Conservation (phyloP, 2,797 vertebrate species). For the Phrynocephalus forsythii region DNA sequence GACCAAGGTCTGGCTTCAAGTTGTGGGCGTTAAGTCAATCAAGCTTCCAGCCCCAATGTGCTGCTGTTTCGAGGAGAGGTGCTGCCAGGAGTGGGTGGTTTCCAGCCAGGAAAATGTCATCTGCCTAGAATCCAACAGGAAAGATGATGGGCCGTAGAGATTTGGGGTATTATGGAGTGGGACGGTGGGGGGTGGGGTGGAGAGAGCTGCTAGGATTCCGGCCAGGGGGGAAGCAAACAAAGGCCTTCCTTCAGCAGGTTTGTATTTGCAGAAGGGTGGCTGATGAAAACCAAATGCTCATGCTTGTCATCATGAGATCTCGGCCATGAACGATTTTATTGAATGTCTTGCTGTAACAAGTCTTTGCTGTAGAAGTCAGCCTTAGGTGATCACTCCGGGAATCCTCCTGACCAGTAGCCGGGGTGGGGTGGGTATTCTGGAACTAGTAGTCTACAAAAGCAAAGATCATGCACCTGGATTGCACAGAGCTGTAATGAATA, state of each 20-base stretch:
- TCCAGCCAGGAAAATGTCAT: conserved; percentile 93
- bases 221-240: background rate
- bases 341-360: background rate
- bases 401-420: background rate
- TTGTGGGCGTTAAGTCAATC: background rate
- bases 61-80: background rate
- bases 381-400: too few relatives aligned
- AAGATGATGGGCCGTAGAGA: conserved; percentile 88
- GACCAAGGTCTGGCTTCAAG: background rate
- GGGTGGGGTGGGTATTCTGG: background rate
- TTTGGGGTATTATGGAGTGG: conserved; percentile 71
- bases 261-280: background rate
- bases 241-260: background rate
- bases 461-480: too few relatives aligned
- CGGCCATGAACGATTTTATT: background rate
- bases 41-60: conserved; percentile 15
- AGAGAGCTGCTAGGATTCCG: conserved; percentile 49
- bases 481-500: too few relatives aligned
- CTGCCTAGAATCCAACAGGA: conserved; percentile 95
- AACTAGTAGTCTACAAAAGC: background rate
- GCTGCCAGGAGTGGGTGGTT: conserved; percentile 5
- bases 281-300: background rate
- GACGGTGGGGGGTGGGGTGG: conserved; percentile 75
- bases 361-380: background rate
- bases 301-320: background rate